Base-by-base conservation (phyloP, 2,888 invertebrate genomes). In the Hermaeophaga mercurialis region DNA sequence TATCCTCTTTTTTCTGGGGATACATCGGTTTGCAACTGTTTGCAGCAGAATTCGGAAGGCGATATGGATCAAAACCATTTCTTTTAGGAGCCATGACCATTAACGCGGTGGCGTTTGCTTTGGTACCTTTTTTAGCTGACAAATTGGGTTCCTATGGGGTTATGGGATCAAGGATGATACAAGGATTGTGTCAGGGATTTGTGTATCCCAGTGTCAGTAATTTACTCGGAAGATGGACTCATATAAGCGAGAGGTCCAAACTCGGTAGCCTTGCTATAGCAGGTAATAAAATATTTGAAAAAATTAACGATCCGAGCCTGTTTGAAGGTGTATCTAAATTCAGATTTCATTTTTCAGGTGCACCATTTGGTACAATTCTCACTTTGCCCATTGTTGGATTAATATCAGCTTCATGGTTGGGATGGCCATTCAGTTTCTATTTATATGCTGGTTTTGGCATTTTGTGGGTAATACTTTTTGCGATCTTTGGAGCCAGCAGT, bases 1-100 rank as follows among this genome's bases (percentile, higher is more conserved):
- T 89, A 3, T 88, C 88, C 8, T 87, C 90, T 0, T 90, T 90
- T 74, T 89, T 89, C 74, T 88, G 89, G 88, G 90, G 90, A 1
- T 90, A 90, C 71, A 81, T 88, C 1, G 58, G 86, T 1, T 84
- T 87, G 12, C 91, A 91, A 75, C 75, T 90, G 1, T 87, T 87
- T 0, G 84, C 84, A 0, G 87, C 88, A 0, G 80, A 87, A 59
- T 72, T 94, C 41, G 88, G 90, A 0, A 85, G 86, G 66, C 80
- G 79, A 1, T 85, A 86, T 71, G 93, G 94, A 0, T 88, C 89
- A 0, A 89, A 89, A 71, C 78, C 82, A 45, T 79, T 92, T 5
- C 77, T 88, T 15, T 77, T 80, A 0, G 69, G 77, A 0, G 78
- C 86, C 0, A 80, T 89, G 44, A 65, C 79, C 0, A 70, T 86